Evolutionary conservation across 1,140 invertebrate genomes (phyloP).

Genomic region (Aphaenogaster rudis): DNA sequence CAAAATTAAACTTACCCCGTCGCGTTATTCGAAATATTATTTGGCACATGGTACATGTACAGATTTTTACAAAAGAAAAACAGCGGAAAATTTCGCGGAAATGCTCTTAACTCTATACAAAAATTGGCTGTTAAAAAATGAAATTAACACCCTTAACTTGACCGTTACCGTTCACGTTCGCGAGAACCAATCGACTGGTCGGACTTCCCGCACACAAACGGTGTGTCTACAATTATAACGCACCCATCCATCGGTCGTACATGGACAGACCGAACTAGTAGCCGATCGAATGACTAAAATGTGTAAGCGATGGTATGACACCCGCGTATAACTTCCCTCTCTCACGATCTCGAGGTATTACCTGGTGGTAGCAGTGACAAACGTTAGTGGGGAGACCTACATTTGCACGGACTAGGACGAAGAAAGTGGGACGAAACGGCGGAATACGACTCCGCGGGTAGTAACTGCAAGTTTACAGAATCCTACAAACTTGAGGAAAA

Average conservation of each 20-base stretch:
- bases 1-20: neutral
- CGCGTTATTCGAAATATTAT: neutral
- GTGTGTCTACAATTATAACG: neutral
- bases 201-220: neutral
- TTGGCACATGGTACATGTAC: neutral
- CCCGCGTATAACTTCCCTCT: neutral
- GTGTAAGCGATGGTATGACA: neutral
- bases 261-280: conserved; percentile 9
- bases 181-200: neutral
- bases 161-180: neutral
- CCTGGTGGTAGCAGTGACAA: conserved; percentile 29
- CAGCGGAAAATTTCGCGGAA: neutral
- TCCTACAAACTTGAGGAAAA: neutral
- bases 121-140: conserved; percentile 10
- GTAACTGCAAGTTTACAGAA: conserved; percentile 7
- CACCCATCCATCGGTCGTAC: neutral
- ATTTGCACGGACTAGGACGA: conserved; percentile 80
- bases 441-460: conserved; percentile 23
- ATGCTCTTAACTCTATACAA: neutral
- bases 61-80: conserved; percentile 1
- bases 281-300: conserved; percentile 39
- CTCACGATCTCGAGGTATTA: neutral
- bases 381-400: conserved; percentile 71
- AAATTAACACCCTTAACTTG: neutral
- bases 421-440: conserved; percentile 75